Evolutionary conservation across 2,888 invertebrate species (phyloP).

Genomic region (Acrocyrtus sp.): DNA sequence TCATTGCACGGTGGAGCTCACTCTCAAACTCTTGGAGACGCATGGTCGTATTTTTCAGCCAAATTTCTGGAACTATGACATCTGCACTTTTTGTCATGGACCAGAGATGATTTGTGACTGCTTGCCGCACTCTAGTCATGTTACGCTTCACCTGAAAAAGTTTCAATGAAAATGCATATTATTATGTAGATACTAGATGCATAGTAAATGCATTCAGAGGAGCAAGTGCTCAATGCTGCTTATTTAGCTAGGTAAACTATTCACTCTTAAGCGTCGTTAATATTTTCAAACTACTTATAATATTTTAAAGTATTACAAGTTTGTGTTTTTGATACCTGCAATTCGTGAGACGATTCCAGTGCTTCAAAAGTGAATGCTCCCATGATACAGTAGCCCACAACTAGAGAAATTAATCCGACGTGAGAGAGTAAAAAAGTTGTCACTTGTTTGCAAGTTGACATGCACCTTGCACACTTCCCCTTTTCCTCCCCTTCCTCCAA

Average conservation of each 20-base stretch:
- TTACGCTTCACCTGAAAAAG: slow-evolving; percentile 77
- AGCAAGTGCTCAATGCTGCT: neutral
- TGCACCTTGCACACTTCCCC: slow-evolving; percentile 55
- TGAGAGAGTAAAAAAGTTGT: slow-evolving; percentile 89
- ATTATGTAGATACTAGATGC: too few species aligned
- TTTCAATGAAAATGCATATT: too few species aligned
- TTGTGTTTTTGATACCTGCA: slow-evolving; percentile 28
- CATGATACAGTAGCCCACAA: slow-evolving; percentile 89
- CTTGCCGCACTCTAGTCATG: slow-evolving; percentile 77
- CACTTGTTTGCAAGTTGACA: slow-evolving; percentile 68
- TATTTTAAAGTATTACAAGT: too few species aligned
- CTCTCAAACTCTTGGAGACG: slow-evolving; percentile 74
- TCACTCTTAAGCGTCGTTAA: too few species aligned
- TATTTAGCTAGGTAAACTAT: neutral
- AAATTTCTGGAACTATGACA: slow-evolving; percentile 78
- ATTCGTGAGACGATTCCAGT: slow-evolving; percentile 51
- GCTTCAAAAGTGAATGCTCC: slow-evolving; percentile 82
- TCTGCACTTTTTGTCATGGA: slow-evolving; percentile 73
- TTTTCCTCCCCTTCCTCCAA: slow-evolving; percentile 28
- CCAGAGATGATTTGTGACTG: slow-evolving; percentile 84
- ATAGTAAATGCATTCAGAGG: too few species aligned
- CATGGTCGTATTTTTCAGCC: slow-evolving; percentile 76
- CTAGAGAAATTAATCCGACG: slow-evolving; percentile 85
- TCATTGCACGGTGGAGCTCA: slow-evolving; percentile 83
- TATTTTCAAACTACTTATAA: too few species aligned